Evolutionary conservation across 2,797 vertebrate genomes (phyloP).

Genomic region (Myiothlypis coronata): DNA sequence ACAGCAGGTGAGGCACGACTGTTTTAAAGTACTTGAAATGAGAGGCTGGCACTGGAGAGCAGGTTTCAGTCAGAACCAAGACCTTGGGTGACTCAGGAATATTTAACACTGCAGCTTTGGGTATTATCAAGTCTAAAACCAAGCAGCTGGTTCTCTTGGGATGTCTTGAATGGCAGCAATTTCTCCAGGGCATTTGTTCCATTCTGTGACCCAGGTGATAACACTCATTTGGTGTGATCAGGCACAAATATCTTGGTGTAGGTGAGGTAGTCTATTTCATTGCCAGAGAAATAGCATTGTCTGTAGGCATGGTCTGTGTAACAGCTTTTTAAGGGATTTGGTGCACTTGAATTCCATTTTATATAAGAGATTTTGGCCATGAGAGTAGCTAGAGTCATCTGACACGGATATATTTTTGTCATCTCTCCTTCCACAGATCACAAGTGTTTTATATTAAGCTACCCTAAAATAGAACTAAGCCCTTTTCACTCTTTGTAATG

Average conservation of each 20-base stretch:
- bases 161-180: not conserved
- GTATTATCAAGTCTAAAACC: not conserved
- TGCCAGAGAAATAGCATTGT: not conserved
- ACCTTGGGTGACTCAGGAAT: not conserved
- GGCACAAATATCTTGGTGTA: not conserved
- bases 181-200: not conserved
- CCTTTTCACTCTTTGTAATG: constrained; percentile 70
- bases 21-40: not conserved
- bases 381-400: constrained; percentile 59
- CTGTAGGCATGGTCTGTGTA: not conserved
- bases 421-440: constrained; percentile 68
- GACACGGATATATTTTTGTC: constrained; percentile 70
- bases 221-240: fast-evolving
- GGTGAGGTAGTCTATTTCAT: not conserved
- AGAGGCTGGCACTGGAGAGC: not conserved
- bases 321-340: not conserved
- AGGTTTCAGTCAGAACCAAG: not conserved
- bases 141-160: not conserved
- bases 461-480: constrained; percentile 68
- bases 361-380: constrained; percentile 63
- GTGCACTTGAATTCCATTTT: constrained; percentile 62
- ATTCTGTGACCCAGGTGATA: not conserved
- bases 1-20: not conserved
- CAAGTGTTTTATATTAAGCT: constrained; percentile 73
- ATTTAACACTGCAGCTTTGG: not conserved